Conservation (phyloP, 2,113 vertebrate species). For the Struthidea cinerea region DNA sequence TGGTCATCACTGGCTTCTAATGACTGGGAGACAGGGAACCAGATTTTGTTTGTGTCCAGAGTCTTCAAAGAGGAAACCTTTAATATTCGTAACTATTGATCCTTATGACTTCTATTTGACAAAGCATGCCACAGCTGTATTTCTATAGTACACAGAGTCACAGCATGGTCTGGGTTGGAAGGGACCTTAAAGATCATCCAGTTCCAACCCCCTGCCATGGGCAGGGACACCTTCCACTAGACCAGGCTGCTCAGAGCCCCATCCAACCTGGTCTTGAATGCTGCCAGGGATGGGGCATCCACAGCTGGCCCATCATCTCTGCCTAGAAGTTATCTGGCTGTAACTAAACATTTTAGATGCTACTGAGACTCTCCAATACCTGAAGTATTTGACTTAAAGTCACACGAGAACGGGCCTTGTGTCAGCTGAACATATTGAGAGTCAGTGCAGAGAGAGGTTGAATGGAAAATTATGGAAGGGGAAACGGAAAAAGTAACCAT, state of each 20-base stretch:
- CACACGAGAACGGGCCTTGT: background rate
- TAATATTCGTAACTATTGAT: background rate
- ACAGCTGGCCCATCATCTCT: background rate
- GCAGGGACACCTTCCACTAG: background rate
- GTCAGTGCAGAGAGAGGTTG: background rate
- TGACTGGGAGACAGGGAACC: background rate
- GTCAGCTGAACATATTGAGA: background rate
- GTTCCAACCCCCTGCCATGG: background rate
- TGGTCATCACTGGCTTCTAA: background rate
- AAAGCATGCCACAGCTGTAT: rapidly evolving
- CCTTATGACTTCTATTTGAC: background rate
- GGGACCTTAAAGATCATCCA: background rate
- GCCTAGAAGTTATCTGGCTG: background rate
- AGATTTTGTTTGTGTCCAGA: background rate
- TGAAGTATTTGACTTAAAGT: background rate
- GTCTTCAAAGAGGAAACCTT: background rate
- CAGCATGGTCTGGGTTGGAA: background rate
- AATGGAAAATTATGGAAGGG: background rate
- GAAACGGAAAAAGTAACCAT: background rate
- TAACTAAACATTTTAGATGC: background rate
- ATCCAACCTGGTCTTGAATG: background rate
- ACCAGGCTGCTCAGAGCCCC: background rate
- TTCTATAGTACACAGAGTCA: background rate
- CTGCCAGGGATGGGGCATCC: background rate
- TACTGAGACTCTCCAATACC: background rate